phyloP scores from a whole-genome alignment of 2,797 vertebrate genomes.

The Carcharodon carcharias region DNA sequence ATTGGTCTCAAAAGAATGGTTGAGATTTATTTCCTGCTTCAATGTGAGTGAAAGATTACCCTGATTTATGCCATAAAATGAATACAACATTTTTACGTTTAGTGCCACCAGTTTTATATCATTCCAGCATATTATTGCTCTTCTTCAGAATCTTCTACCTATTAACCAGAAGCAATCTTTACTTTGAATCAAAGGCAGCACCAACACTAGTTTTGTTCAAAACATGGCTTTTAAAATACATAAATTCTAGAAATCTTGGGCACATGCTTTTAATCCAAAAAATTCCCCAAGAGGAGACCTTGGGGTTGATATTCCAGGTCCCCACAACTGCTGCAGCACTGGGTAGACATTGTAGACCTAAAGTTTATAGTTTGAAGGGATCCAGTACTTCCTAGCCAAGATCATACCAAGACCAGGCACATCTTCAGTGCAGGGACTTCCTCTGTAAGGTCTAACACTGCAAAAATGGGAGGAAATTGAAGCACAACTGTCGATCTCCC shows the following conservation, averaged over 20 bases:
- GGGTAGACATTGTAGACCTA: not conserved
- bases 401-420: not conserved
- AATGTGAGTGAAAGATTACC: not conserved
- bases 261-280: not conserved
- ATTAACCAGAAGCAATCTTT: not conserved
- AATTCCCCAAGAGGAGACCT: not conserved
- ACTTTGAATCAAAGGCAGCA: not conserved
- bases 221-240: not conserved
- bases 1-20: slow-evolving; percentile 16
- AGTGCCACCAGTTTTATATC: not conserved
- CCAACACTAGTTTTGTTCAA: not conserved
- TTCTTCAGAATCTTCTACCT: not conserved
- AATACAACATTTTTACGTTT: not conserved
- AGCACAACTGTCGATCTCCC: too few relatives aligned
- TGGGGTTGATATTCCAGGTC: not conserved
- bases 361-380: not conserved
- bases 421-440: not conserved
- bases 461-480: not conserved
- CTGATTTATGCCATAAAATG: not conserved
- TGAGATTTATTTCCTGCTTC: not conserved
- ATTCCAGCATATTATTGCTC: not conserved
- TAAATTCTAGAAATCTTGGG: not conserved
- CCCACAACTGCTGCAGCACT: not conserved
- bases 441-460: not conserved
- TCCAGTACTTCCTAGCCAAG: not conserved